These are phyloP conservation scores for Epinephelus fuscoguttatus DNA, from an alignment of 2,113 vertebrate genomes.

Conservation along the genomic window DNA sequence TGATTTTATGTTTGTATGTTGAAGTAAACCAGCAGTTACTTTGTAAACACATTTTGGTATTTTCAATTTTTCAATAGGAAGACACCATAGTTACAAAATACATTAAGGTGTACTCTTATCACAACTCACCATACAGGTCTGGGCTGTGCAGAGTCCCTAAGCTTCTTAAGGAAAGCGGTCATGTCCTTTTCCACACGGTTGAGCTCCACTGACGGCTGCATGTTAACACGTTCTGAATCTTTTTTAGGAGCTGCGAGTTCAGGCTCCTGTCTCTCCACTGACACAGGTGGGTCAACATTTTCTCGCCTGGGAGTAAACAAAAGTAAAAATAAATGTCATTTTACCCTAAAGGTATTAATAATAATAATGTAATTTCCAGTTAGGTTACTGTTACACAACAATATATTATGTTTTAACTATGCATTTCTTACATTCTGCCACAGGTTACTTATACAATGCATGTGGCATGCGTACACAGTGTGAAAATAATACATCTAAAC, in stretches of 20 bases:
- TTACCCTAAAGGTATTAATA: not conserved
- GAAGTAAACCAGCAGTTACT: not conserved
- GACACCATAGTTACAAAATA: not conserved
- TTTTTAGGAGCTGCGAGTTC: not conserved
- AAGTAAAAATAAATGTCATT: not conserved
- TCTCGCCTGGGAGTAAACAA: slow-evolving; percentile 10
- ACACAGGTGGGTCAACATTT: not conserved
- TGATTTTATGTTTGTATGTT: not conserved
- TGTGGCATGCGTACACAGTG: too few species aligned
- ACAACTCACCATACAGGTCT: slow-evolving; percentile 68
- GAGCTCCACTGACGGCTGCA: not conserved
- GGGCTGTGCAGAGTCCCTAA: slow-evolving; percentile 57
- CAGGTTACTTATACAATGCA: too few species aligned
- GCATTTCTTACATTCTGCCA: not conserved
- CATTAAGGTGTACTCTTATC: not conserved
- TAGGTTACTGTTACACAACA: not conserved
- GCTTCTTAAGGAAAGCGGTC: slow-evolving; percentile 70
- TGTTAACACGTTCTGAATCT: not conserved
- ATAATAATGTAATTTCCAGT: not conserved
- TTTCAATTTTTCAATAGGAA: not conserved
- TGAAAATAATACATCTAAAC: too few species aligned
- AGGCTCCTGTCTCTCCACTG: not conserved
- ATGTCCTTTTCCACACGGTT: slow-evolving; percentile 26
- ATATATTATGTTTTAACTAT: not conserved
- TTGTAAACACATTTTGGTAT: not conserved